Evolutionary conservation across 1,140 invertebrate genomes (phyloP), one percentile per base, ranked within the genome.

Genomic region (Pseudomyrmex flavicornis): DNA sequence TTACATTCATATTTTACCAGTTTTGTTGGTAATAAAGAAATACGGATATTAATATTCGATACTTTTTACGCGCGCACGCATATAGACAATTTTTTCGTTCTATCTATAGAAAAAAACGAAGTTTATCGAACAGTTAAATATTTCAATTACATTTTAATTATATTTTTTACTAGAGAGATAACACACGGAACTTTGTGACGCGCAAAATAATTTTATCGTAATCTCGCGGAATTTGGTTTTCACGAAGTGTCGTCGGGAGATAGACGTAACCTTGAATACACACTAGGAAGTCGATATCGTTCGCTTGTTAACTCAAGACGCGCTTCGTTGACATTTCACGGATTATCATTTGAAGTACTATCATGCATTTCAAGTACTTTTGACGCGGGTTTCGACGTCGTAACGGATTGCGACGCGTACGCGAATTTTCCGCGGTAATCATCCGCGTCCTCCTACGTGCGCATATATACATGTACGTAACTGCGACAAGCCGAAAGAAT

Each of bases 371-470:
- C 35, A 66, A 68, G 17, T 58, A 50, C 13, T 58, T 58, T 22
- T 44, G 73, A 89, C 80, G 48, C 26, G 50, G 75, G 83, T 86
- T 90, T 68, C 84, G 85, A 90, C 85, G 86, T 89, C 70, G 61
- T 80, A 88, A 88, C 72, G 85, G 85, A 90, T 89, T 90, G 86
- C 66, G 66, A 62, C 59, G 46, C 17, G 46, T 68, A 80, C 48
- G 75, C 70, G 61, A 63, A 35, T 35, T 35, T 35, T 63, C 13
- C 61, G 13, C 8, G 35, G n/a, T 2, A 12, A 48, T 2, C 50
- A 52, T 9, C 13, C 44, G 46, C 15, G 52, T n/a, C 35, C 13
- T 63, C 20, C 59, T 9, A 35, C 56, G 15, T 9, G 26, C 4
- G 46, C 12, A 20, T 12, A 4, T 17, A 26, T 17, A 17, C 17